A percentile compares a stretch with the other conserved stretches of the same genome.
phyloP scores from a whole-genome alignment of 2,113 vertebrate genomes.

The Xiphophorus couchianus region DNA sequence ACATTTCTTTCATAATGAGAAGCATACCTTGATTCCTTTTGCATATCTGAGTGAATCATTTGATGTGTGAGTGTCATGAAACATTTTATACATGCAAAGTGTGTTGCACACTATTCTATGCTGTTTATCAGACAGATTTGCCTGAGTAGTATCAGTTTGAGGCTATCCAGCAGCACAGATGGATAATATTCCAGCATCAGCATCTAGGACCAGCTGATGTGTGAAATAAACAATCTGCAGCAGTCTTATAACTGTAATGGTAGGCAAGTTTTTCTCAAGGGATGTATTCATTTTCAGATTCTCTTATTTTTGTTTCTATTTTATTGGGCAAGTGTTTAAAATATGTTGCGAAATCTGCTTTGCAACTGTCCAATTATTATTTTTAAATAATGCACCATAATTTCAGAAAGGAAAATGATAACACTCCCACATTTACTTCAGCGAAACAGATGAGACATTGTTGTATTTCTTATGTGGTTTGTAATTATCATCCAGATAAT shows the following conservation, averaged over 20 bases:
- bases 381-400: not conserved
- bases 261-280: constrained; percentile 9
- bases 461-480: not conserved
- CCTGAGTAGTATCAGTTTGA: constrained; percentile 23
- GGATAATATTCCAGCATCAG: constrained; percentile 38
- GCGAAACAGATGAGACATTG: not conserved
- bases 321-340: not conserved
- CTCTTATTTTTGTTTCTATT: constrained; percentile 4
- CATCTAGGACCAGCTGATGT: constrained; percentile 51
- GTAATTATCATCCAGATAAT: constrained; percentile 1
- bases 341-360: not conserved
- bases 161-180: constrained; percentile 23
- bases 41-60: constrained; percentile 13
- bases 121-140: constrained; percentile 34
- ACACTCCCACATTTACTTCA: not conserved
- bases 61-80: constrained; percentile 12
- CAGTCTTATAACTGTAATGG: constrained; percentile 26
- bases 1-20: not conserved
- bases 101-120: constrained; percentile 53
- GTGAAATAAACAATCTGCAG: constrained; percentile 59
- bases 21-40: constrained; percentile 12
- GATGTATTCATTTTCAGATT: constrained; percentile 26
- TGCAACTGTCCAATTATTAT: not conserved
- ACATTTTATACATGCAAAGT: constrained; percentile 51
- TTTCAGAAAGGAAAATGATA: not conserved